Evolutionary conservation across 2,113 vertebrate species (phyloP), one percentile per base, ranked within the genome.

Genomic region (Mionectes macconnelli): DNA sequence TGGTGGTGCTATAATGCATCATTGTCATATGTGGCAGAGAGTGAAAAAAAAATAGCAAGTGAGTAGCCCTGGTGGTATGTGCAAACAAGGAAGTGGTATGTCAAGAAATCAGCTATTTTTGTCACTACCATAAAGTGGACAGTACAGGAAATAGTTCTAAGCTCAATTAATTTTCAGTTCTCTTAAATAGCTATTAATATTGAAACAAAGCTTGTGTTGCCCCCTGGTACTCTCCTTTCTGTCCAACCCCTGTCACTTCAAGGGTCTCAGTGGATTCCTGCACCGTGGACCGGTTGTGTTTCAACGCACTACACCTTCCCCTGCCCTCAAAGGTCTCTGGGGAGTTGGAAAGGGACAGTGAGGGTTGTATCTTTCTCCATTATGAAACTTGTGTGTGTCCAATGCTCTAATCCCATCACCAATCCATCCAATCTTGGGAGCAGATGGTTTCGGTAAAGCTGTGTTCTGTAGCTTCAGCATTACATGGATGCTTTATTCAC

Each of bases 251-350:
- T 49, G 25, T 49, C 73, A 76, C 52, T 49, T 19, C 17, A 24
- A 8, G 14, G 0, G 0, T 16, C 24, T 52, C 31, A 57, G 0
- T 19, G n/a, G 44, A 37, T 40, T 42, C n/a, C 55, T 7, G 44
- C 22, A 12, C 37, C 4, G 0, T 6, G 14, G 44, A 45, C 55
- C 42, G 53, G 39, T 24, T 4, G 1, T 31, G 27, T 37, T 42
- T 42, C 24, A 31, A 44, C 52, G 18, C 4, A 0, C 16, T 1
- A 4, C 45, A 10, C 35, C 35, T 79, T 49, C 30, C 57, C 47
- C 28, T 76, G 39, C 53, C 35, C 39, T 19, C 42, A 14, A 20
- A n/a, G 25, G n/a, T 63, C 57, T 55, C 81, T 3, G 20, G 16
- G 25, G 49, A 31, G 16, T 42, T 72, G 73, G 42, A 25, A 72